These are phyloP conservation scores for Heptranchias perlo DNA, from an alignment of 2,113 vertebrate species.

Conservation along the genomic window DNA sequence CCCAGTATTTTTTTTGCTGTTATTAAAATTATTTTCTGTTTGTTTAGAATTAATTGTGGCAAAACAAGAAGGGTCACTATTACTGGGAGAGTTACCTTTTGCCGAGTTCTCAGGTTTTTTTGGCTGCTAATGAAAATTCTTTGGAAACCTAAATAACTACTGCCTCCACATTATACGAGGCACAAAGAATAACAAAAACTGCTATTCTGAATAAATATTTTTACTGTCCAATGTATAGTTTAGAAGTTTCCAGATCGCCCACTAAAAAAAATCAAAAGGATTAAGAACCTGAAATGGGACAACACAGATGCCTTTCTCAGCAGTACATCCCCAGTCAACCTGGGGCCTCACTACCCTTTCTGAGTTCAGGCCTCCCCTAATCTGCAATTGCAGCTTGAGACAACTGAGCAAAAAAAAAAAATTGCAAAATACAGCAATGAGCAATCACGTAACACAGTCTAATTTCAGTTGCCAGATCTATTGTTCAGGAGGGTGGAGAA, in stretches of 20 bases:
- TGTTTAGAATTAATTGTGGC: background rate
- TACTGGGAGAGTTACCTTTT: background rate
- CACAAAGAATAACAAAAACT: background rate
- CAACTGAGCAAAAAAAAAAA: background rate
- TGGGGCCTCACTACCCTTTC: background rate
- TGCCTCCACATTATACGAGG: background rate
- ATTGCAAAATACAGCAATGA: background rate
- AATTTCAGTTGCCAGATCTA: conserved; percentile 26
- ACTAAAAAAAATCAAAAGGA: background rate
- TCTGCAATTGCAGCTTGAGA: background rate
- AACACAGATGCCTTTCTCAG: background rate
- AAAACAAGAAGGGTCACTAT: background rate
- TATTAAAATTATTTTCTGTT: background rate
- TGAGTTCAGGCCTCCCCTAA: background rate
- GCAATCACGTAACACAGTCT: conserved; percentile 7
- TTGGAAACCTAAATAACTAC: background rate
- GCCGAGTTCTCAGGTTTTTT: background rate
- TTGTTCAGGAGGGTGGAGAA: conserved; percentile 24
- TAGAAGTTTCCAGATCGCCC: background rate
- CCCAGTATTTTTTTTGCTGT: background rate
- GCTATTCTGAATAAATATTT: background rate
- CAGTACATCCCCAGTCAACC: background rate
- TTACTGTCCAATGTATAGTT: background rate
- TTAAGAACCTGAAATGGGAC: background rate
- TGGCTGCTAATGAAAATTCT: background rate